Percentiles rank a stretch among this genome's conserved stretches.
Evolutionary conservation across 92 coral and sea anemone genomes (phyloP).

Genomic region (Desmophyllum pertusum): DNA sequence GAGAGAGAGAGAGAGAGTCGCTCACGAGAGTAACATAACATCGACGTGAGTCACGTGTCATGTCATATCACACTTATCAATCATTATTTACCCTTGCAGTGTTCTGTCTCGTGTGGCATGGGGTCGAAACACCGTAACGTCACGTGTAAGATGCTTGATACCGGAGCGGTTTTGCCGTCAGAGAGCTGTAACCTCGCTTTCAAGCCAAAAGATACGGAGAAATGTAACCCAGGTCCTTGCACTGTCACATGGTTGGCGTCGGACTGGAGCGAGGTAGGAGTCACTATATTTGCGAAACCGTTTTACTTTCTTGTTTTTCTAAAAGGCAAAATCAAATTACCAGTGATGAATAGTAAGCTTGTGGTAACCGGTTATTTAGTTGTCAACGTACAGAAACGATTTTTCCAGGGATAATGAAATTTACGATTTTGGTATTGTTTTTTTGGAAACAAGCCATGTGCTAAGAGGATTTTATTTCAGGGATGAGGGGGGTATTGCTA

Average conservation of each 20-base stretch:
- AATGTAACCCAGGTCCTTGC: conserved; percentile 92
- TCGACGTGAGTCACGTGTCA: not conserved
- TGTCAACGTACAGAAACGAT: too few species aligned
- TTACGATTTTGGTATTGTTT: too few species aligned
- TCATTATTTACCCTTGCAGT: conserved; percentile 47
- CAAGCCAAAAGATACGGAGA: conserved; percentile 60
- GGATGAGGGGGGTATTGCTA: too few species aligned
- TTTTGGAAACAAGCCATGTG: too few species aligned
- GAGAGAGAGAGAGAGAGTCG: too few species aligned
- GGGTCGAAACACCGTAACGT: conserved; percentile 70
- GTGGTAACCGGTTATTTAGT: too few species aligned
- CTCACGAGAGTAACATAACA: too few species aligned
- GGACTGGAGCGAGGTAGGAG: conserved; percentile 86
- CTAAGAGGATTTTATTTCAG: too few species aligned
- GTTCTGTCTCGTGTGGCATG: conserved; percentile 82
- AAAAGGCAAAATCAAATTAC: too few species aligned
- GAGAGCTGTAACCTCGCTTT: conserved; percentile 62
- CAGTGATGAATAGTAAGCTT: too few species aligned
- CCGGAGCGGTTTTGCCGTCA: conserved; percentile 20
- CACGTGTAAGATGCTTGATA: conserved; percentile 60
- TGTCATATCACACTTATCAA: not conserved
- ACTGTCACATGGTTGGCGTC: conserved; percentile 80
- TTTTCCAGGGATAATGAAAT: too few species aligned
- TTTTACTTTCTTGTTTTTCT: too few species aligned
- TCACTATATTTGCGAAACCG: not conserved